Evolutionary conservation across 2,113 vertebrate genomes (phyloP).

Genomic region (Carassius carassius): DNA sequence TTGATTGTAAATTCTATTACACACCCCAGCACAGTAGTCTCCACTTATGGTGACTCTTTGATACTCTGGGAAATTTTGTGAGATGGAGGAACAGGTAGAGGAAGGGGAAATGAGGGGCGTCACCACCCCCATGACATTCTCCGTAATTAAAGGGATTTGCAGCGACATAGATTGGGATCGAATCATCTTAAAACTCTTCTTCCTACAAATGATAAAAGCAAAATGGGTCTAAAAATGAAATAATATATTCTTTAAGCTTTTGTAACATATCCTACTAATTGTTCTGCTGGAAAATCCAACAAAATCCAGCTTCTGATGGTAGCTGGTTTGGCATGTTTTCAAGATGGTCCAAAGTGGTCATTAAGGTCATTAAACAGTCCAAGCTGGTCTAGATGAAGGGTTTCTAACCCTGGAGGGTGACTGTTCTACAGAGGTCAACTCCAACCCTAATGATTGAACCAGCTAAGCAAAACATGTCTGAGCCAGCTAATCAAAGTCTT

Average conservation of each 20-base stretch:
- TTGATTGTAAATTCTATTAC: constrained; percentile 38
- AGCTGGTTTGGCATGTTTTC: neutral
- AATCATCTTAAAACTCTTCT: constrained; percentile 93
- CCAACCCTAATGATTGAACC: neutral
- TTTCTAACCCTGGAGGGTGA: too few relatives aligned
- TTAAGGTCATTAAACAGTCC: too few relatives aligned
- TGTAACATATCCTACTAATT: neutral
- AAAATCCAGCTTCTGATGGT: too few relatives aligned
- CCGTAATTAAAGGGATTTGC: constrained; percentile 78
- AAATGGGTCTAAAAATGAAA: neutral
- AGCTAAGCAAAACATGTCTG: neutral
- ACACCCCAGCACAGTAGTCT: constrained; percentile 97
- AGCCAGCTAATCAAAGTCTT: neutral
- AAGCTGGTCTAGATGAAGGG: too few relatives aligned
- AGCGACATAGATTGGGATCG: constrained; percentile 90
- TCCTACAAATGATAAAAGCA: constrained; percentile 71
- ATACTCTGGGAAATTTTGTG: constrained; percentile 79
- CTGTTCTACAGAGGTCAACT: too few relatives aligned
- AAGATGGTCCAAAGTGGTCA: neutral
- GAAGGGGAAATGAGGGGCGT: constrained; percentile 70
- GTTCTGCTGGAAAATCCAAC: too few relatives aligned
- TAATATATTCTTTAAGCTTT: neutral
- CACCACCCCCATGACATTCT: constrained; percentile 67
- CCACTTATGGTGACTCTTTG: constrained; percentile 95
- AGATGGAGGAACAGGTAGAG: constrained; percentile 53